phyloP scores from a whole-genome alignment of 1,140 invertebrate species.

The Ostrea denselamellosa region DNA sequence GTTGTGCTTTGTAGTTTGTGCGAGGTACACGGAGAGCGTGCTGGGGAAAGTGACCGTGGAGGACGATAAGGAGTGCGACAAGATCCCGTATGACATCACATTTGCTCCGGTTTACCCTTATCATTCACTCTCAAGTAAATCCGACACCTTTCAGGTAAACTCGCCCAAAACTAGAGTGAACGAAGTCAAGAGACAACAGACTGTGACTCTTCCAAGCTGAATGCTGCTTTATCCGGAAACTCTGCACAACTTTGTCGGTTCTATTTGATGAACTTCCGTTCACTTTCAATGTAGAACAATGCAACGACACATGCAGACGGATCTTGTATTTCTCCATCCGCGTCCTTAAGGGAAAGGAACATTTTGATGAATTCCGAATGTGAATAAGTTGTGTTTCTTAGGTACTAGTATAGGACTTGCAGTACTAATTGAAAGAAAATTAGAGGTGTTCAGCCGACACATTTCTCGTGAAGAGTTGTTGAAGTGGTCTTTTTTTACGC shows the following conservation, averaged over 20 bases:
- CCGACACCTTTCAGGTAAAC: slow-evolving; percentile 1
- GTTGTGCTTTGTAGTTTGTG: slow-evolving; percentile 23
- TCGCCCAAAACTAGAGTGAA: neutral
- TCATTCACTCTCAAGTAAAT: slow-evolving; percentile 15
- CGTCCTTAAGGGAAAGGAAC: no score
- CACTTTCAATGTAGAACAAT: no score
- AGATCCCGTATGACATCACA: slow-evolving; percentile 46
- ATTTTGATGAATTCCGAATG: no score
- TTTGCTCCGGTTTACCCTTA: slow-evolving; percentile 53
- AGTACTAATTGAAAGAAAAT: no score
- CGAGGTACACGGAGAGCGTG: slow-evolving; percentile 46
- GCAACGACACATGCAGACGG: no score
- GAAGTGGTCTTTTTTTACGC: no score
- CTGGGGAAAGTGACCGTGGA: slow-evolving; percentile 45
- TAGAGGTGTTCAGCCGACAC: no score
- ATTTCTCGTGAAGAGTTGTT: no score
- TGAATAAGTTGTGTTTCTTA: no score
- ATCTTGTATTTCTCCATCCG: no score
- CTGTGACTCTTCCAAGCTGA: neutral
- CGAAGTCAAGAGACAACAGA: neutral
- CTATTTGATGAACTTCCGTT: no score
- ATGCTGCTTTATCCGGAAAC: neutral
- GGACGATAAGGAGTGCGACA: slow-evolving; percentile 51
- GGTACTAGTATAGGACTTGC: no score
- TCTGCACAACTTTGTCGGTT: neutral